Conservation (phyloP, 2,797 vertebrate species). For the Rhadinocentrus ornatus region DNA sequence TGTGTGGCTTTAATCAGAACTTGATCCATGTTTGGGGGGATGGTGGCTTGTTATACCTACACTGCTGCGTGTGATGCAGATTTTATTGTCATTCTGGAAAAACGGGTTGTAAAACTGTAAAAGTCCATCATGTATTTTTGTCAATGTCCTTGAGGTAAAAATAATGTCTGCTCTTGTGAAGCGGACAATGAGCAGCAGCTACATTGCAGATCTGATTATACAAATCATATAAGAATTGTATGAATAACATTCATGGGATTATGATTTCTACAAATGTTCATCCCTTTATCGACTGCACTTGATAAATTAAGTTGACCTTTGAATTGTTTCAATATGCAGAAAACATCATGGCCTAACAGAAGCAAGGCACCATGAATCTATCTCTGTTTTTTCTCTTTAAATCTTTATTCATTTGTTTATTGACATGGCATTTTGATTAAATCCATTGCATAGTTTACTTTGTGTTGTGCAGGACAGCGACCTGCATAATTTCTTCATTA, state of each 20-base stretch:
- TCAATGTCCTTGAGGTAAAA: slow-evolving; percentile 49
- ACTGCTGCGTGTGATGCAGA: neutral
- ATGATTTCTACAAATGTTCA: slow-evolving; percentile 48
- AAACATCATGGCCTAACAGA: slow-evolving; percentile 27
- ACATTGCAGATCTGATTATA: slow-evolving; percentile 45
- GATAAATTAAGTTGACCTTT: slow-evolving; percentile 69
- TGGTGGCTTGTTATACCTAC: too few relatives aligned
- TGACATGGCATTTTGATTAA: slow-evolving; percentile 50
- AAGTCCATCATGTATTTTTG: slow-evolving; percentile 40
- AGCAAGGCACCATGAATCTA: slow-evolving; percentile 23
- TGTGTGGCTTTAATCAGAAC: slow-evolving; percentile 28
- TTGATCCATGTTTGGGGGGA: slow-evolving; percentile 23
- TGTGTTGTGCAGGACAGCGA: neutral
- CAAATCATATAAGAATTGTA: slow-evolving; percentile 28
- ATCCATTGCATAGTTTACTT: slow-evolving; percentile 25
- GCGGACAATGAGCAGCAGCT: neutral
- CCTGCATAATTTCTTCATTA: slow-evolving; percentile 9
- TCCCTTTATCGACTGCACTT: slow-evolving; percentile 36
- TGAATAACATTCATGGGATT: slow-evolving; percentile 68
- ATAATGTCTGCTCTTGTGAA: slow-evolving; percentile 32
- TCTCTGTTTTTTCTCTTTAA: neutral
- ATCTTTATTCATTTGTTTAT: slow-evolving; percentile 43
- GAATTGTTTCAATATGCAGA: slow-evolving; percentile 28
- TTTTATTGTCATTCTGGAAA: slow-evolving; percentile 20
- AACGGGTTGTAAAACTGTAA: slow-evolving; percentile 19